These are phyloP conservation scores for Rhabdornis inornatus DNA, from an alignment of 2,113 vertebrate genomes.

Conservation along the genomic window DNA sequence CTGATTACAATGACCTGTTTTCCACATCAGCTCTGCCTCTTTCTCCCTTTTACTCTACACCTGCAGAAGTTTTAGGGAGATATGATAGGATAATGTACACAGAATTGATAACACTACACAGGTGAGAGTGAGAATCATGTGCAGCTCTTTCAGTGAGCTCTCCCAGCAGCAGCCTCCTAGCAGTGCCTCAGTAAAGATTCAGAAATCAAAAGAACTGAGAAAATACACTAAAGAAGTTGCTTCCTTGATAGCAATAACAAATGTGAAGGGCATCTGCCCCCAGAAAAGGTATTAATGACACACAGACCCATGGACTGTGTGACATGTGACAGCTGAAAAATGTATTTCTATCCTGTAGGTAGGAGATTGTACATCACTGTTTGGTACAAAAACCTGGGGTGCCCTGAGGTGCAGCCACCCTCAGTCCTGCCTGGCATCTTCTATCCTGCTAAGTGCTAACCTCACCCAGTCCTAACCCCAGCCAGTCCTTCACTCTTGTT, in stretches of 20 bases:
- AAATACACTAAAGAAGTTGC: background rate
- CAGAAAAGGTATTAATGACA: background rate
- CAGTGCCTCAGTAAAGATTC: background rate
- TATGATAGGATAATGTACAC: background rate
- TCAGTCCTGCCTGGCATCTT: background rate
- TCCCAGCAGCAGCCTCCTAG: background rate
- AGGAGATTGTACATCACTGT: background rate
- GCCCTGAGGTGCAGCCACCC: background rate
- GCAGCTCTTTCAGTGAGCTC: background rate
- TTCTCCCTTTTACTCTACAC: background rate
- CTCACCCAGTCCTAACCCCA: background rate
- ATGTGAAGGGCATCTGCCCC: accelerated
- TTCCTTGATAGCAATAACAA: background rate
- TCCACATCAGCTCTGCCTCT: background rate
- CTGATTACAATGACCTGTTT: background rate
- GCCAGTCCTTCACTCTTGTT: background rate
- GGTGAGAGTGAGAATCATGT: background rate
- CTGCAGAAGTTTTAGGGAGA: background rate
- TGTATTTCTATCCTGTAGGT: background rate
- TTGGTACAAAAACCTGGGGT: background rate
- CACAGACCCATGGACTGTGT: background rate
- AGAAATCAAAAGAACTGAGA: background rate
- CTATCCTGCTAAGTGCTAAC: background rate
- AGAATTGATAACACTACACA: background rate
- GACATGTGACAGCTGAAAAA: background rate